A percentile compares a stretch with the other conserved stretches of the same genome.
Evolutionary conservation across 2,888 invertebrate genomes (phyloP).

Genomic region (Tigriopus californicus): DNA sequence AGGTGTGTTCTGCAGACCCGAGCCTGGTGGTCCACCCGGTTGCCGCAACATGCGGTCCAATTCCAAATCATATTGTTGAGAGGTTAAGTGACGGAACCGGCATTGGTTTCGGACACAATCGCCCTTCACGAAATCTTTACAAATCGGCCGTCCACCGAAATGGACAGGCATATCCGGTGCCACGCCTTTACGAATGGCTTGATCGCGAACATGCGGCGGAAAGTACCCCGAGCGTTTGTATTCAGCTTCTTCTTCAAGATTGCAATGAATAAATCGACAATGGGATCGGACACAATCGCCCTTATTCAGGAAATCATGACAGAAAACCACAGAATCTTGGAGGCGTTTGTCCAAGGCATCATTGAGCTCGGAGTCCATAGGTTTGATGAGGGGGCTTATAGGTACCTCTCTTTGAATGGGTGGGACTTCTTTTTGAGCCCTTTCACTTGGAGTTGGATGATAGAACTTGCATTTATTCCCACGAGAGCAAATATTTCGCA

Average conservation of each 20-base stretch:
- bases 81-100: slow-evolving; percentile 32
- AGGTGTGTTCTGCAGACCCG: no score
- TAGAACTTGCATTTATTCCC: slow-evolving; percentile 39
- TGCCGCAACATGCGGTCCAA: slow-evolving; percentile 16
- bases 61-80: slow-evolving; percentile 19
- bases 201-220: slow-evolving; percentile 36
- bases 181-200: slow-evolving; percentile 24
- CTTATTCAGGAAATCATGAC: slow-evolving; percentile 47
- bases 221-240: slow-evolving; percentile 50
- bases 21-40: neutral
- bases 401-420: slow-evolving; percentile 23
- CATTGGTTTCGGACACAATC: slow-evolving; percentile 35
- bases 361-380: slow-evolving; percentile 21
- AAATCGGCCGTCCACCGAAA: slow-evolving; percentile 32
- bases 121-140: slow-evolving; percentile 41
- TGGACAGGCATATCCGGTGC: slow-evolving; percentile 18
- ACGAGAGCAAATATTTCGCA: slow-evolving; percentile 39
- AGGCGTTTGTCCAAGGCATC: slow-evolving; percentile 41
- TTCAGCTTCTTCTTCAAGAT: slow-evolving; percentile 48
- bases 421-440: slow-evolving; percentile 26
- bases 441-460: slow-evolving; percentile 29
- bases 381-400: slow-evolving; percentile 12
- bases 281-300: slow-evolving; percentile 45
- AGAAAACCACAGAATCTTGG: slow-evolving; percentile 26
- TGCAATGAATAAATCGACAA: slow-evolving; percentile 57